Conservation (phyloP, 1,140 invertebrate genomes). For the Pseudomyrmex gracilis region DNA sequence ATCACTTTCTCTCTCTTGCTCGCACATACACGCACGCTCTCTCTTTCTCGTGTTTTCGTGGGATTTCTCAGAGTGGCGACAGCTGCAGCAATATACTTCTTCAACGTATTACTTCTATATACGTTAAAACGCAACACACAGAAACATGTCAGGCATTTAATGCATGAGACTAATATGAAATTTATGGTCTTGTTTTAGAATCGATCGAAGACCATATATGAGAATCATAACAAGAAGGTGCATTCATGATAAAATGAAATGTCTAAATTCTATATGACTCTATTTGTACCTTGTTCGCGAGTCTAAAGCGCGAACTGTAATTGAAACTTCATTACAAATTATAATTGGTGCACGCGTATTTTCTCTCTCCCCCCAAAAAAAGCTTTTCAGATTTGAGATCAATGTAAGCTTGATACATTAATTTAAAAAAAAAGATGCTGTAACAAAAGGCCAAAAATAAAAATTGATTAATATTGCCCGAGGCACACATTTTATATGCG, state of each 20-base stretch:
- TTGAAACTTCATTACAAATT: neutral
- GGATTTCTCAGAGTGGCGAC: slow-evolving; percentile 32
- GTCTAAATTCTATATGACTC: slow-evolving; percentile 17
- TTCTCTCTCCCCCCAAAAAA: neutral
- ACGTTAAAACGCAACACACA: neutral
- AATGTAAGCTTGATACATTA: neutral
- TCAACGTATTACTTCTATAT: neutral
- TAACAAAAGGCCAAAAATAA: neutral
- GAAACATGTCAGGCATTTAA: slow-evolving; percentile 40
- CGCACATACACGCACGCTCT: too few relatives aligned
- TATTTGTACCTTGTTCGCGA: neutral
- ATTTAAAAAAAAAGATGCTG: neutral
- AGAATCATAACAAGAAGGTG: slow-evolving; percentile 34
- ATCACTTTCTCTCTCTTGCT: too few relatives aligned
- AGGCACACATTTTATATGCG: neutral
- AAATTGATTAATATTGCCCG: slow-evolving; percentile 11
- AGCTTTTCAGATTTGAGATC: neutral
- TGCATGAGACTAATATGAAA: slow-evolving; percentile 23
- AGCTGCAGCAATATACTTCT: slow-evolving; percentile 10
- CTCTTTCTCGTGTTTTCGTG: slow-evolving; percentile 6
- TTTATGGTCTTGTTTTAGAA: slow-evolving; percentile 36
- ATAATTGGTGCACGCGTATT: too few relatives aligned
- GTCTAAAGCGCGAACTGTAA: neutral
- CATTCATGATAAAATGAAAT: neutral
- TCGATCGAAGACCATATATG: slow-evolving; percentile 23